Conservation (phyloP, 1,140 invertebrate genomes). For the Pseudomyrmex concolor region DNA sequence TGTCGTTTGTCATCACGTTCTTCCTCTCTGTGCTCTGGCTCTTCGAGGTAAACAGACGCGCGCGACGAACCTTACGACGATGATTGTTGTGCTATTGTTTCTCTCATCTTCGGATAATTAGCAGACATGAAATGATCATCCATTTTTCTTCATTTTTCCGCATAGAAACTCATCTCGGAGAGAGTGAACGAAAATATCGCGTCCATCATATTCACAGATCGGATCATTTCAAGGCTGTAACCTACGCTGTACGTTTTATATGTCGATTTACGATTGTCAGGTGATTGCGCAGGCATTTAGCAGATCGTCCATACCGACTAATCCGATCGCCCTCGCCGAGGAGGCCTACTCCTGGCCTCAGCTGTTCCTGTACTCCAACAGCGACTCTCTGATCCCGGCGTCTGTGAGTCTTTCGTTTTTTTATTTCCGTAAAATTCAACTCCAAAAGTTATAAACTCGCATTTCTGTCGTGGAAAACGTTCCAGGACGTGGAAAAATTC, state of each 20-base stretch:
- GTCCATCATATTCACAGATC: conserved; percentile 6
- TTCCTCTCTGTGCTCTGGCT: conserved; percentile 87
- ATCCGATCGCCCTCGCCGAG: conserved; percentile 80
- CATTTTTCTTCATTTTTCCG: conserved; percentile 12
- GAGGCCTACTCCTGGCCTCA: conserved; percentile 87
- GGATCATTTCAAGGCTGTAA: conserved; percentile 18
- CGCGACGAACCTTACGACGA: too few species aligned
- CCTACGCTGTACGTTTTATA: conserved; percentile 19
- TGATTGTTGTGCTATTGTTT: not conserved
- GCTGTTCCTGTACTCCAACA: conserved; percentile 91
- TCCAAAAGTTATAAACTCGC: too few species aligned
- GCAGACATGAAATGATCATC: conserved; percentile 18
- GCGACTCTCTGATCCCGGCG: conserved; percentile 87
- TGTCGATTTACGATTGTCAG: conserved; percentile 63
- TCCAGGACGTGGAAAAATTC: conserved; percentile 87
- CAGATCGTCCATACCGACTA: conserved; percentile 72
- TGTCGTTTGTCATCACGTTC: conserved; percentile 86
- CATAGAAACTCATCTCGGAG: not conserved
- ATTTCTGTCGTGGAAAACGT: conserved; percentile 3
- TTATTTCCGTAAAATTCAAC: too few species aligned
- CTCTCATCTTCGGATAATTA: conserved; percentile 8
- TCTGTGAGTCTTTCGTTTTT: conserved; percentile 79
- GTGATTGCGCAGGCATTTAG: conserved; percentile 73
- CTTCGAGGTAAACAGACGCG: conserved; percentile 84
- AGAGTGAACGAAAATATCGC: not conserved